Base-by-base conservation (phyloP, 92 coral and sea anemone species). In the Parazoanthus swiftii region DNA sequence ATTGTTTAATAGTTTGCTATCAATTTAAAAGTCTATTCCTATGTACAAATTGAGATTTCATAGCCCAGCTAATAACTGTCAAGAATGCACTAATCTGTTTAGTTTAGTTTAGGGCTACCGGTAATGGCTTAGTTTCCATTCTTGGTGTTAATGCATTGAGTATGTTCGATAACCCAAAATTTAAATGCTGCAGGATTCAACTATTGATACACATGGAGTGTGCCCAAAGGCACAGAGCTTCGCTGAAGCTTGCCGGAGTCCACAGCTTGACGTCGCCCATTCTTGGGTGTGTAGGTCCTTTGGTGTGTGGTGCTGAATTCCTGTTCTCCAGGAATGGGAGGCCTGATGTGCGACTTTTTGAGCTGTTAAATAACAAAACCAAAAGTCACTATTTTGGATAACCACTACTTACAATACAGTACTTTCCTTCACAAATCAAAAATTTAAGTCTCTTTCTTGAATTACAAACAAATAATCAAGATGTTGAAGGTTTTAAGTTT, bases 271-370 rank as follows among this genome's bases (percentile, higher is more conserved):
- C 94, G 90, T 37, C 91, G 90, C 8, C 90, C 77, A 33, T 87
- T 90, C 90, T 97, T 97, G 73, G 98, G 97, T 26, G 99, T 95
- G 85, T 93, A 97, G 35, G 98, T 94, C 63, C 94, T 88, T 77
- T 91, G 96, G 39, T 97, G 99, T 42, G 97, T 95, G n/a, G 99
- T 97, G 81, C 95, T 91, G 82, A 95, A 97, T 39, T 97, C 98
- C 77, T 90, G 89, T 50, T 90, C 96, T 23, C 86, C 92, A 14
- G 98, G 94, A 44, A 74, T 91, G 51, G 94, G 98, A 54, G 95
- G 93, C 35, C 86, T 91, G 35, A 97, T 97, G 90, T 97, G 99
- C 0, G 99, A 97, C 91, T 91, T 92, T 86, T 91, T 97, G 44
- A 97, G 92, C 99, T 97, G 89, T 77, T 13, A 39, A 84, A 44